Base-by-base conservation (phyloP, 2,113 vertebrate species). In the Odontophorus gujanensis region DNA sequence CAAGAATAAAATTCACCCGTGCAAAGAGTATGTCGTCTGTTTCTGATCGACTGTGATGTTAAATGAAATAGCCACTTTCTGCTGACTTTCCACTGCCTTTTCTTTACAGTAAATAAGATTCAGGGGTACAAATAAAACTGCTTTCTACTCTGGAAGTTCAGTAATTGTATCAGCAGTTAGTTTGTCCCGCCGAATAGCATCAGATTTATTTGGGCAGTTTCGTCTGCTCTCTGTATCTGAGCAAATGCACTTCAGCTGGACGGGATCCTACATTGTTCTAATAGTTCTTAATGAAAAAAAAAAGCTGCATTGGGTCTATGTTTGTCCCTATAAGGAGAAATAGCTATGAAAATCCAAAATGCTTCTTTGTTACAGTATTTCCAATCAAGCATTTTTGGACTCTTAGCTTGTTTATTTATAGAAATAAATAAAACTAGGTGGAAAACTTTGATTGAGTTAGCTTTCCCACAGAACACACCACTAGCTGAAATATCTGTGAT, bases 381-480 rank as follows among this genome's bases (percentile, higher is more conserved):
- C 48, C 38, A 81, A 45, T 21, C 5, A 84, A 65, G 21, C 48
- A 14, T 51, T 62, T 65, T 53, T 78, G 48, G 17, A 21, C 57
- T 93, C 36, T 90, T 90, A 85, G 34, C 65, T 62, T 82, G 28
- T 24, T 80, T 93, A 24, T 75, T 91, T 91, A 65, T 51, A 65
- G 8, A 84, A 40, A 72, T 65, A 85, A 93, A 92, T 86, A 88
- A 91, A 75, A 74, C 17, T 34, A 87, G 72, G 79, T 87, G 87
- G 75, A 85, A 93, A 92, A 85, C 30, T 81, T 89, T 71, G 91
- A 72, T 22, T 80, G 43, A 66, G 57, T 90, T 91, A 40, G 32
- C 90, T 91, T 95, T 94, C 77, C 65, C 73, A 88, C 30, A 91
- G 58, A 93, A 81, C 20, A n/a, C 45, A 90, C 67, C 81, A 81